Base-by-base conservation (phyloP, 2,797 vertebrate genomes). In the Amniataba percoides region DNA sequence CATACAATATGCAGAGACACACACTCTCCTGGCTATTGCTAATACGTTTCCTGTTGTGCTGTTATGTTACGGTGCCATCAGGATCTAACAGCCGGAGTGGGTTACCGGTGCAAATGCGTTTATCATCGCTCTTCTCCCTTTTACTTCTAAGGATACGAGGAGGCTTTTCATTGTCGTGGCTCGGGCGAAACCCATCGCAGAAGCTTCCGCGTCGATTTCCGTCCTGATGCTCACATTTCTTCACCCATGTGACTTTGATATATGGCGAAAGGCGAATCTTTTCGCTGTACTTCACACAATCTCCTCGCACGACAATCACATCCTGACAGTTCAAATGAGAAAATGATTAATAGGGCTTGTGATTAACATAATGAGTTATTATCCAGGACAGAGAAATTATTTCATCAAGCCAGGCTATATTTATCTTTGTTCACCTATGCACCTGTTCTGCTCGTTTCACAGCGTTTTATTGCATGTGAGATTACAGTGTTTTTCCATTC, bases 361-460 rank as follows among this genome's bases (percentile, higher is more conserved):
- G 89, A 94, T 94, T 92, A 94, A 90, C 88, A 93, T 92, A 92
- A 88, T 93, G 89, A 93, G 89, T 93, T 92, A 93, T 93, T 91
- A 90, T 91, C 90, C 85, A 73, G 92, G 92, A 92, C 92, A 93
- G 90, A 93, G 87, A 91, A 93, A 93, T 93, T 86, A 92, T 93
- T 93, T 92, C 86, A 93, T 93, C 91, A 93, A 91, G 85, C 90
- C 72, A n/a, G 76, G 86, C 91, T 92, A 92, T 92, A 93, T 93
- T 93, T 93, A 91, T 92, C 92, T 91, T 85, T 71, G 75, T 88
- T 91, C 91, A 93, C 91, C 92, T 93, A 90, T 92, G 91, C 90
- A 90, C 89, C 90, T 94, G 90, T 92, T 92, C 87, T 70, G 84
- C 87, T 92, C 78, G 77, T 91, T 91, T 86, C 89, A 78, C 69